Evolutionary conservation across 1,140 invertebrate genomes (phyloP), one percentile per base, ranked within the genome.

Genomic region (Zaprionus capensis): DNA sequence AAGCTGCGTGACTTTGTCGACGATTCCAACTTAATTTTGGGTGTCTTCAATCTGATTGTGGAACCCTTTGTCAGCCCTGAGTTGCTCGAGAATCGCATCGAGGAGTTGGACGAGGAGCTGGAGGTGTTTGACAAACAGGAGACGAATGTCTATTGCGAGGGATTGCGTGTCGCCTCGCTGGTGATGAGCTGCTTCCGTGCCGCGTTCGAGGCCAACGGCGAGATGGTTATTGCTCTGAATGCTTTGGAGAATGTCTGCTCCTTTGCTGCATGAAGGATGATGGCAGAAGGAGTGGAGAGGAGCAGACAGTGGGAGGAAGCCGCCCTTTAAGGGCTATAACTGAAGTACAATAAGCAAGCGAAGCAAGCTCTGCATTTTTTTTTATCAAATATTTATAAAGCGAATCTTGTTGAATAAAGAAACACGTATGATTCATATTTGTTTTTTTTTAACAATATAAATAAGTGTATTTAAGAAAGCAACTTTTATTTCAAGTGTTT

Each of bases 91-190:
- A 20, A 62, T 57, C 56, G 34, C 6, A 6, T 41, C 1, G 57
- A 64, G 2, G 46, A 51, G 14, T 5, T n/a, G 1, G 67, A 68
- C 0, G 67, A 38, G 0, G 79, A 77, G 0, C 41, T 51, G 0
- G 90, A 92, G 15, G 56, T 93, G 11, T 93, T 93, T 31, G 91
- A 92, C 17, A 84, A 85, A 34, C 83, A 87, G 51, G 91, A 91
- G 17, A 65, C 75, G 14, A 92, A 93, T 71, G 66, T 81, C 5
- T 92, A 80, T 53, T 84, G 81, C 14, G 92, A 93, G 34, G 80
- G 85, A 0, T 12, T 76, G 46, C 75, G 74, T 28, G 76, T 76
- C 0, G 44, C 83, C 5, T 41, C 57, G 9, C 59, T 71, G 14
- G 38, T 78, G 4, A 41, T 17, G n/a, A 15, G 4, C 0, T 31